Conservation (phyloP, 2,797 vertebrate species). For the Brachyalestes nurse region DNA sequence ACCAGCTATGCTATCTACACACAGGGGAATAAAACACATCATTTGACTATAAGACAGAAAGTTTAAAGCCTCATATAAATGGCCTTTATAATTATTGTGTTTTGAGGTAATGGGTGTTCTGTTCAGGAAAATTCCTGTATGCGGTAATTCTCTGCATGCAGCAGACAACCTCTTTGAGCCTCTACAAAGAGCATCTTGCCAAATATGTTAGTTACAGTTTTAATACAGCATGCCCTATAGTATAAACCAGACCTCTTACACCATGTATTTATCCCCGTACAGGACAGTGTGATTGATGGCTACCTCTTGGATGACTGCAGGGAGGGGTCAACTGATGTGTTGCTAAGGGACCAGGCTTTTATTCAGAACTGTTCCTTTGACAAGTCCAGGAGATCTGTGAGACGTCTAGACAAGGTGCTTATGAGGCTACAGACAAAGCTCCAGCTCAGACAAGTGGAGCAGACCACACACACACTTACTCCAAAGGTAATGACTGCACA, state of each 20-base stretch:
- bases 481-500: slow-evolving; percentile 38
- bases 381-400: slow-evolving; percentile 40
- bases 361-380: slow-evolving; percentile 58
- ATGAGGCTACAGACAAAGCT: slow-evolving; percentile 57
- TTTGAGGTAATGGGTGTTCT: no score
- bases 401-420: slow-evolving; percentile 62
- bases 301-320: slow-evolving; percentile 55
- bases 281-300: slow-evolving; percentile 78
- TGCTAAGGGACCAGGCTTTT: slow-evolving; percentile 17
- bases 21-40: no score
- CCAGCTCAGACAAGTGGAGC: slow-evolving; percentile 37
- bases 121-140: no score
- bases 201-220: not conserved
- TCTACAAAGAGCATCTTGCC: not conserved
- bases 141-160: no score
- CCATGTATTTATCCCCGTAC: slow-evolving; percentile 29
- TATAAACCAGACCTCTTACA: not conserved
- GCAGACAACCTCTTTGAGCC: not conserved
- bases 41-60: no score
- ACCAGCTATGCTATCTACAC: not conserved
- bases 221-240: not conserved
- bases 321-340: slow-evolving; percentile 13
- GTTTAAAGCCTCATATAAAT: no score
- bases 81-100: no score
- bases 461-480: slow-evolving; percentile 5